Base-by-base conservation (phyloP, 2,113 vertebrate species). In the Ictalurus furcatus region DNA sequence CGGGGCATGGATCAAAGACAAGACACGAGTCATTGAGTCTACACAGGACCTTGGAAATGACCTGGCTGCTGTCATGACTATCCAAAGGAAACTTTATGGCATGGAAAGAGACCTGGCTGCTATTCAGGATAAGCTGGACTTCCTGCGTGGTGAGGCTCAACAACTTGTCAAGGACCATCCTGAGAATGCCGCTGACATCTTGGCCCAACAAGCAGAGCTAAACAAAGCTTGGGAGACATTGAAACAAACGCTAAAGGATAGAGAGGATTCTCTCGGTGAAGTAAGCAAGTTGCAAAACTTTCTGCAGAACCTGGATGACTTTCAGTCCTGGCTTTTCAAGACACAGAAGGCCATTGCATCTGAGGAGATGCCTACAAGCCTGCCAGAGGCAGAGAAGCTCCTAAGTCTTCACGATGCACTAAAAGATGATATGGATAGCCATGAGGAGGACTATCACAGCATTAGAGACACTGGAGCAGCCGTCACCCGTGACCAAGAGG, bases 211-310 rank as follows among this genome's bases (percentile, higher is more conserved):
- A 71, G 80, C 90, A 0, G 92, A 93, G 0, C 94, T 95, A 11
- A 93, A 94, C 0, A 85, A 90, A 0, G 96, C 96, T 58, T 99
- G 98, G 98, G 94, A 97, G 0, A 93, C 93, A 0, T 95, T 99
- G 2, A 96, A 95, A 84, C 90, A 91, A 0, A 97, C 97, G 0
- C 91, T 99, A 44, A 94, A 94, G 67, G 96, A 95, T 91, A 94
- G 95, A 44, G 96, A 97, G 21, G 96, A 97, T 11, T 97, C 97
- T 0, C 91, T 99, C 58, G 97, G 98, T 0, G 97, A 99, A 93
- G 97, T 97, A 48, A 98, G 97, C 92, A 98, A 99, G 92, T 94
- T 99, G n/a, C 97, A 98, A 92, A 95, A 95, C 90, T 99, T 99
- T 93, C 94, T 99, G 85, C 97, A 98, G 90, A 97, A 99, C 87